Conservation (phyloP, 2,888 invertebrate species). For the Eudasyphora cyanicolor region DNA sequence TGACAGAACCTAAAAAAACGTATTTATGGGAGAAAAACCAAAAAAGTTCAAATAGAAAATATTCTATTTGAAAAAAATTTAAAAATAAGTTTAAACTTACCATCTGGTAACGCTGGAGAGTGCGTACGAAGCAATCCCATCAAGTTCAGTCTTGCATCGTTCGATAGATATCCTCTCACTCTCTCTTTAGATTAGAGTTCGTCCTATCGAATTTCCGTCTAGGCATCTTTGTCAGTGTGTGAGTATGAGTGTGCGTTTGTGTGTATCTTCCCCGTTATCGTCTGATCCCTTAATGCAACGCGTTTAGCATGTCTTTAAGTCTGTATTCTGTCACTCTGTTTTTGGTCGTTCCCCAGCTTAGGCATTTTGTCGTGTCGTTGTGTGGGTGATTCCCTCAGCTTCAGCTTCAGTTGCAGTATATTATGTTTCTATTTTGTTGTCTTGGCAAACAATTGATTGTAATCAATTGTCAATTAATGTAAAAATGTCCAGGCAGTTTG, state of each 20-base stretch:
- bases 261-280: background rate
- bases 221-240: slow-evolving; percentile 11
- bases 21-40: no score
- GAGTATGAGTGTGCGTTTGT: slow-evolving; percentile 20
- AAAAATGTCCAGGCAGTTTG: slow-evolving; percentile 50
- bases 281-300: slow-evolving; percentile 48
- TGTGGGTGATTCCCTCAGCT: background rate
- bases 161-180: background rate
- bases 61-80: no score
- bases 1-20: no score
- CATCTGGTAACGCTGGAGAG: no score
- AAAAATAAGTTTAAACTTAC: no score
- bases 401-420: background rate
- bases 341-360: background rate
- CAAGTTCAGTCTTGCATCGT: background rate
- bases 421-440: background rate
- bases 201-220: slow-evolving; percentile 4
- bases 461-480: slow-evolving; percentile 62
- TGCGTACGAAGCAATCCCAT: background rate
- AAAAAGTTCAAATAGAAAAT: no score
- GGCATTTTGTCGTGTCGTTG: background rate
- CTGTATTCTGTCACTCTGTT: slow-evolving; percentile 20
- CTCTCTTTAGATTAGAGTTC: slow-evolving; percentile 23
- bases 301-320: slow-evolving; percentile 39
- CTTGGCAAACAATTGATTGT: slow-evolving; percentile 54